phyloP scores from a whole-genome alignment of 1,140 invertebrate genomes.

The Drosophila athabasca region DNA sequence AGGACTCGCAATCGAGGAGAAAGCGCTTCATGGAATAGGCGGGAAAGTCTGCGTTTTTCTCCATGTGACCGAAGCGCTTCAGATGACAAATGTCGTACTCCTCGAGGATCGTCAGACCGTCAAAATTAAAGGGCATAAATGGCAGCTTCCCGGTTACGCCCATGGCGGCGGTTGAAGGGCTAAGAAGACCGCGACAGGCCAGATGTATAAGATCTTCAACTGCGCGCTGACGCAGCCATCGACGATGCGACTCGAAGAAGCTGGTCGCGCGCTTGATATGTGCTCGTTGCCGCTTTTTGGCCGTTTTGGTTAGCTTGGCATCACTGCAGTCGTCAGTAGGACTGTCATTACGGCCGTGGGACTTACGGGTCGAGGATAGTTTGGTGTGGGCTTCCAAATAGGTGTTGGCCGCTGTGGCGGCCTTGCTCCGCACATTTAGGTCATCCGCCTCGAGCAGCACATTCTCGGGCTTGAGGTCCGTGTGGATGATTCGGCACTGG shows the following conservation, averaged over 20 bases:
- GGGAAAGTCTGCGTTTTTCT: constrained; percentile 2
- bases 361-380: not conserved
- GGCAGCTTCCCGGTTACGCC: constrained; percentile 35
- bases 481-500: constrained; percentile 99
- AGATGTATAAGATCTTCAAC: constrained; percentile 41
- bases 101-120: constrained; percentile 23
- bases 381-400: constrained; percentile 91
- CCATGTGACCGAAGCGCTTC: constrained; percentile 18
- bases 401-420: constrained; percentile 92
- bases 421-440: constrained; percentile 91
- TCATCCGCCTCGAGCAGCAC: constrained; percentile 95
- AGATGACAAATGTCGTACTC: constrained; percentile 17
- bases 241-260: constrained; percentile 57
- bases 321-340: constrained; percentile 85
- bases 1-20: too few relatives aligned
- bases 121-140: constrained; percentile 45
- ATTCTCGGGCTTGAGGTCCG: constrained; percentile 99
- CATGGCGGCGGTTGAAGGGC: not conserved
- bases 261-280: constrained; percentile 91
- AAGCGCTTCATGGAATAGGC: not conserved
- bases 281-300: constrained; percentile 20
- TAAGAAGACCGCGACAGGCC: constrained; percentile 16
- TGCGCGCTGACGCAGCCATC: constrained; percentile 45
- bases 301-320: constrained; percentile 36
- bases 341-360: constrained; percentile 20